phyloP scores from a whole-genome alignment of 2,888 invertebrate species.

The Incurvaria masculella region DNA sequence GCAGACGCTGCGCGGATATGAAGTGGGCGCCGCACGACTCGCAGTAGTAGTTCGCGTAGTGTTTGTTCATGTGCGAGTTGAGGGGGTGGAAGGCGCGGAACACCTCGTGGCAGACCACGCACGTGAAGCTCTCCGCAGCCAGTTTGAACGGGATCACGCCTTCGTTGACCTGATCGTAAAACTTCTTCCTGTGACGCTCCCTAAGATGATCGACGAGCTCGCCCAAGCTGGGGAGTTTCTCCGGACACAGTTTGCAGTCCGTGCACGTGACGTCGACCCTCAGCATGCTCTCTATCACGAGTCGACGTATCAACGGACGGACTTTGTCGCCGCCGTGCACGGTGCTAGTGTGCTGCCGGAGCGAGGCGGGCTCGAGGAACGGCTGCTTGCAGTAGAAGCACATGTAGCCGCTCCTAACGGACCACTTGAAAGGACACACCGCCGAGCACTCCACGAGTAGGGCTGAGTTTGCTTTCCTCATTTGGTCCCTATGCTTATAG shows the following conservation, averaged over 20 bases:
- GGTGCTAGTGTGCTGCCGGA: conserved; percentile 15
- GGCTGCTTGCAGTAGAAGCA: conserved; percentile 8
- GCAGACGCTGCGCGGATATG: conserved; percentile 2
- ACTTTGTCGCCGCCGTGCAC: conserved; percentile 5
- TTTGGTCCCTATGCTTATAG: too few species aligned
- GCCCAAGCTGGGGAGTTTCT: not conserved
- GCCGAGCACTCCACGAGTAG: conserved; percentile 7
- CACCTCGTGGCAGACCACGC: conserved; percentile 7
- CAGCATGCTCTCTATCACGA: not conserved
- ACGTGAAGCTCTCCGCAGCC: conserved; percentile 3
- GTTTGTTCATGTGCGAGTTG: conserved; percentile 4
- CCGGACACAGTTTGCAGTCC: conserved; percentile 6
- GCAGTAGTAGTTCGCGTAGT: conserved; percentile 7
- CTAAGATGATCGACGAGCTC: conserved; percentile 6
- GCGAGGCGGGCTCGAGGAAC: conserved; percentile 5
- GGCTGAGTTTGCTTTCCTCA: too few species aligned
- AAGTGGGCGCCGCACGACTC: conserved; percentile 8
- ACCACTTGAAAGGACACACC: conserved; percentile 9
- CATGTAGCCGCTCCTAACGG: conserved; percentile 17
- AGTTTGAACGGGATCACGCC: conserved; percentile 7
- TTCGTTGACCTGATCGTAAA: not conserved
- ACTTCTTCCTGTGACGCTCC: conserved; percentile 1
- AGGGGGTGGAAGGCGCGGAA: conserved; percentile 2
- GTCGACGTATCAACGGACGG: too few species aligned
- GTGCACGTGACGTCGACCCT: conserved; percentile 5